phyloP scores from a whole-genome alignment of 2,797 vertebrate genomes.

The Crocidura indochinensis region DNA sequence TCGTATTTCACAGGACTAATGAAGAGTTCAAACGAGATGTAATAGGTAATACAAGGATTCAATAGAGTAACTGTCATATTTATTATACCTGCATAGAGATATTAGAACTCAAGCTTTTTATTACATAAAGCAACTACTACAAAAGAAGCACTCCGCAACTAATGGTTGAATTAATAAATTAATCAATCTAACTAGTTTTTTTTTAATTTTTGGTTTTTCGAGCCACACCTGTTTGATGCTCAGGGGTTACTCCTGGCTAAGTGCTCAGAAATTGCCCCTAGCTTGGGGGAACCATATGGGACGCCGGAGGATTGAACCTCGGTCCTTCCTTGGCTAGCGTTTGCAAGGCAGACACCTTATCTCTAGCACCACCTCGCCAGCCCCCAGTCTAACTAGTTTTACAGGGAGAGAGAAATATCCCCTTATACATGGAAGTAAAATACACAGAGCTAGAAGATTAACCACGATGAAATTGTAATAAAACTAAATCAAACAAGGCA shows the following conservation, averaged over 20 bases:
- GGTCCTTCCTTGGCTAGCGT: too few relatives aligned
- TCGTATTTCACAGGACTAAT: slow-evolving; percentile 14
- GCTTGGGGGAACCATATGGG: too few relatives aligned
- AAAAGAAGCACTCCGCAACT: slow-evolving; percentile 31
- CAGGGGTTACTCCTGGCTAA: too few relatives aligned
- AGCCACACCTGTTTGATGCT: too few relatives aligned
- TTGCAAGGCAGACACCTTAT: too few relatives aligned
- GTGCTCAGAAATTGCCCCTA: too few relatives aligned
- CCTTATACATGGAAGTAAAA: slow-evolving; percentile 43
- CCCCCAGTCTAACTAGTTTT: slow-evolving; percentile 30
- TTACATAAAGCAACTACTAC: neutral
- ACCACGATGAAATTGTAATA: slow-evolving; percentile 34
- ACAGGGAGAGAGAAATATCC: slow-evolving; percentile 39
- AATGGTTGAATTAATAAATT: slow-evolving; percentile 47
- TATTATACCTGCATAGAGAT: slow-evolving; percentile 7
- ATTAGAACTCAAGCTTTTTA: slow-evolving; percentile 9
- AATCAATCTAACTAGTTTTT: too few relatives aligned
- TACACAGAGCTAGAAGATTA: neutral
- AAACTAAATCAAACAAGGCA: slow-evolving; percentile 44
- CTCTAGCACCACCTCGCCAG: too few relatives aligned
- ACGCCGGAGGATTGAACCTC: too few relatives aligned
- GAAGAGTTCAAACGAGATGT: slow-evolving; percentile 6
- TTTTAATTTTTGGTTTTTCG: too few relatives aligned
- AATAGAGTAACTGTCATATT: slow-evolving; percentile 26
- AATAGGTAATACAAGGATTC: slow-evolving; percentile 31